A percentile compares a stretch with the other conserved stretches of the same genome.
Conservation (phyloP, 2,888 invertebrate genomes). For the Ophion ellenae region DNA sequence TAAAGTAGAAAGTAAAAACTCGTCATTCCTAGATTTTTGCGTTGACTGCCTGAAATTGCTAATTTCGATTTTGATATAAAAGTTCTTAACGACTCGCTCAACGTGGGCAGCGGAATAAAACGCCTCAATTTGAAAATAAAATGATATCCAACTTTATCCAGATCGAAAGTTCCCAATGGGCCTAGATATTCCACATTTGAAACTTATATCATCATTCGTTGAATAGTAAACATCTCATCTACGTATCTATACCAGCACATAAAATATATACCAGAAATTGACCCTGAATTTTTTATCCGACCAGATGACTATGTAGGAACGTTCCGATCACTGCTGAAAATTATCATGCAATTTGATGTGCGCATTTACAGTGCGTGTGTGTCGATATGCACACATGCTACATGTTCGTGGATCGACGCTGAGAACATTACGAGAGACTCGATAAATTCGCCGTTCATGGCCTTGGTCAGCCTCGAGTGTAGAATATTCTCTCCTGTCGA, state of each 20-base stretch:
- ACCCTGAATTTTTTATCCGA: constrained; percentile 36
- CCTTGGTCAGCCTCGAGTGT: constrained; percentile 65
- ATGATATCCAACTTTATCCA: background rate
- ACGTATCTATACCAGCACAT: background rate
- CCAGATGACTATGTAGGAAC: constrained; percentile 43
- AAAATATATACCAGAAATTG: constrained; percentile 14
- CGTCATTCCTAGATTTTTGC: too few species aligned
- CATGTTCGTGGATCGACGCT: constrained; percentile 33
- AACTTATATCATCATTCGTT: background rate
- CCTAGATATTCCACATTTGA: background rate
- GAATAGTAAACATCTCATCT: background rate
- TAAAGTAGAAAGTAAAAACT: too few species aligned
- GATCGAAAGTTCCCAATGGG: background rate
- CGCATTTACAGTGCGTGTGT: background rate
- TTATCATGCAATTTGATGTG: constrained; percentile 18
- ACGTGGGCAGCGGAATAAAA: too few species aligned
- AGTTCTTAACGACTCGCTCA: background rate
- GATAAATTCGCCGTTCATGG: constrained; percentile 57
- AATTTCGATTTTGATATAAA: background rate
- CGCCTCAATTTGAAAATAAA: background rate
- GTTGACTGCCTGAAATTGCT: background rate
- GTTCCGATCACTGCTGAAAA: constrained; percentile 16
- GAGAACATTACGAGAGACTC: constrained; percentile 40
- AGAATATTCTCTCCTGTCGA: constrained; percentile 55
- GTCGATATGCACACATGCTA: background rate